phyloP scores from a whole-genome alignment of 2,888 invertebrate genomes.

The Xylota sylvarum region DNA sequence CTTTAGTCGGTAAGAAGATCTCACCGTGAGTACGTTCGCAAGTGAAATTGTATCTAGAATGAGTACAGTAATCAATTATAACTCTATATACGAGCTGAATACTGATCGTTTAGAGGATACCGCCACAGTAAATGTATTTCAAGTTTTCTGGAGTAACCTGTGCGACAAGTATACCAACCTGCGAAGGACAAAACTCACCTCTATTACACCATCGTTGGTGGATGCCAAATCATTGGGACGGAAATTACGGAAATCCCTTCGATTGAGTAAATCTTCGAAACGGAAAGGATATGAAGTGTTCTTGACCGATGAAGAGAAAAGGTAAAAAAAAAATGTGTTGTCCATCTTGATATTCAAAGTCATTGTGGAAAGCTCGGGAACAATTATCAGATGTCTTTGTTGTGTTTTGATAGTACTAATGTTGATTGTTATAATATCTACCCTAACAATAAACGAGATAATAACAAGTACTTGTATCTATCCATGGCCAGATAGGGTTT shows the following conservation, averaged over 20 bases:
- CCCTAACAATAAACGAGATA: constrained; percentile 9
- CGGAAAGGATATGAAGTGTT: constrained; percentile 88
- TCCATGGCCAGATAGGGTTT: constrained; percentile 3
- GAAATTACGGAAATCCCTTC: constrained; percentile 81
- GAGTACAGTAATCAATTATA: constrained; percentile 60
- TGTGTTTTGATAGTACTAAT: constrained; percentile 9
- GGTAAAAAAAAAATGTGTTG: constrained; percentile 83
- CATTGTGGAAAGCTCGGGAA: not conserved
- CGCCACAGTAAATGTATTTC: constrained; percentile 59
- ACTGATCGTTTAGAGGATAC: constrained; percentile 28
- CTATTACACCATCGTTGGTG: constrained; percentile 27
- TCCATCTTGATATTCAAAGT: not conserved
- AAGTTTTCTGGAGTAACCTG: constrained; percentile 73
- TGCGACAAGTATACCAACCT: constrained; percentile 72
- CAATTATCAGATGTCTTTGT: constrained; percentile 13
- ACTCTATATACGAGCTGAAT: constrained; percentile 53
- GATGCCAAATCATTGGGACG: constrained; percentile 78
- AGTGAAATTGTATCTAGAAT: constrained; percentile 41
- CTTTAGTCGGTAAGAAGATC: constrained; percentile 53
- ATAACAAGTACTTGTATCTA: not conserved
- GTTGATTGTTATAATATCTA: constrained; percentile 33
- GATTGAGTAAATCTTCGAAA: constrained; percentile 85
- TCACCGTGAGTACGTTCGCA: constrained; percentile 39
- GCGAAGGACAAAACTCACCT: constrained; percentile 70
- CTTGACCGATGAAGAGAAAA: constrained; percentile 90